phyloP scores from a whole-genome alignment of 2,113 vertebrate species.

The Notothenia coriiceps region DNA sequence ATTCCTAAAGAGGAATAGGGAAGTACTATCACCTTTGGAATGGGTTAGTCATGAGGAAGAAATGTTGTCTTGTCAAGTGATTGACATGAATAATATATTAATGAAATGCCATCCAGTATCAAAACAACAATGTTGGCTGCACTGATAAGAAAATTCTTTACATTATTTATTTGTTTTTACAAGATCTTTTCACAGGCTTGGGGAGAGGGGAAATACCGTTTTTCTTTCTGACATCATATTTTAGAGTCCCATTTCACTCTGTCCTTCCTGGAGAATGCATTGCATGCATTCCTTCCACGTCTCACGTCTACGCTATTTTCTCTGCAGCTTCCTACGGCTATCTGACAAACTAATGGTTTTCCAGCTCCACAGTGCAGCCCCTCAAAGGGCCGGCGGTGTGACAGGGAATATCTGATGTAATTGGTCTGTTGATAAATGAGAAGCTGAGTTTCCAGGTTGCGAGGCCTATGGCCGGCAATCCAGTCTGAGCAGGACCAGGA shows the following conservation, averaged over 20 bases:
- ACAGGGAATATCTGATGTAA: conserved; percentile 82
- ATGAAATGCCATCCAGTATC: conserved; percentile 76
- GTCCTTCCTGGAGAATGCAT: conserved; percentile 66
- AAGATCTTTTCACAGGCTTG: conserved; percentile 75
- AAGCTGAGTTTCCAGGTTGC: conserved; percentile 83
- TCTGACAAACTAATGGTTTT: conserved; percentile 78
- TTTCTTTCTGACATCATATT: conserved; percentile 78
- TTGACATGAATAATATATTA: conserved; percentile 75
- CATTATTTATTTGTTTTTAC: conserved; percentile 80
- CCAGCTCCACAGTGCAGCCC: conserved; percentile 61
- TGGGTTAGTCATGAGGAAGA: conserved; percentile 42
- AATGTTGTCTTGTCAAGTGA: conserved; percentile 38
- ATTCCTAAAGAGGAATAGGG: conserved; percentile 42
- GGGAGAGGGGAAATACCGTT: conserved; percentile 55
- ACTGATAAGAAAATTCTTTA: conserved; percentile 76
- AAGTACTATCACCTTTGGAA: conserved; percentile 50
- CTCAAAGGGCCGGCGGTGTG: conserved; percentile 77
- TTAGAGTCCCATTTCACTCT: conserved; percentile 74
- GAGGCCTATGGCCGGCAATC: conserved; percentile 77
- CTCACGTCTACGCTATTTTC: conserved; percentile 74
- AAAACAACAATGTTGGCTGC: conserved; percentile 76
- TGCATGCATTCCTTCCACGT: conserved; percentile 79
- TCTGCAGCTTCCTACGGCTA: conserved; percentile 79
- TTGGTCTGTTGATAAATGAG: conserved; percentile 87
- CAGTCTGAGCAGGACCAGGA: conserved; percentile 82